Conservation (phyloP, 2,113 vertebrate genomes). For the Spizaetus ornatus region DNA sequence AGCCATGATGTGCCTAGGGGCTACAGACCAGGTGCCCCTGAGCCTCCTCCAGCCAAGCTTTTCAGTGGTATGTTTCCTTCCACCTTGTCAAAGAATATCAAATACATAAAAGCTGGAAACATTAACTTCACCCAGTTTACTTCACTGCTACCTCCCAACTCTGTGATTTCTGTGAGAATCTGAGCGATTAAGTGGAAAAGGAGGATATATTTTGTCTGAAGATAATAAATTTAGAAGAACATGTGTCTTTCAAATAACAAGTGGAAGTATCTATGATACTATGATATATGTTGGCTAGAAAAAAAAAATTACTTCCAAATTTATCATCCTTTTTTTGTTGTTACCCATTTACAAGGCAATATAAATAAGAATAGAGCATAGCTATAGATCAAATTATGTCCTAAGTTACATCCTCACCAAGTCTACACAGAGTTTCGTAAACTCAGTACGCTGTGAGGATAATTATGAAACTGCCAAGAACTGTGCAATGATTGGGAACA, state of each 20-base stretch:
- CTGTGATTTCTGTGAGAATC: background rate
- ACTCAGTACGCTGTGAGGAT: background rate
- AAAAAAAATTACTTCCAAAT: background rate
- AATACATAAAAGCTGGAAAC: background rate
- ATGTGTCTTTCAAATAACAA: background rate
- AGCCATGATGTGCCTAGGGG: background rate
- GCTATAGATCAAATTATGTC: background rate
- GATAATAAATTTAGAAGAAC: background rate
- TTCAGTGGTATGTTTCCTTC: background rate
- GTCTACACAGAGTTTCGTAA: background rate
- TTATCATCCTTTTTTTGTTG: background rate
- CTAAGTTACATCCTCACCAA: rapidly evolving
- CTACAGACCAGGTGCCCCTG: background rate
- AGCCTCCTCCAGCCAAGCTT: background rate
- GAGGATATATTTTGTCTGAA: background rate
- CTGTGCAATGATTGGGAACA: background rate
- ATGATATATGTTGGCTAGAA: background rate
- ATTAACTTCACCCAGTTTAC: background rate
- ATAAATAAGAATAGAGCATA: background rate
- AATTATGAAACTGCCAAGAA: background rate
- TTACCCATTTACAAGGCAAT: background rate
- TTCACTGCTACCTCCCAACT: background rate
- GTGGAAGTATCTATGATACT: background rate
- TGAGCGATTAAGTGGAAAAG: background rate
- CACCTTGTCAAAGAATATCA: background rate